Conservation (phyloP, 2,888 invertebrate genomes). For the Drepana falcataria region DNA sequence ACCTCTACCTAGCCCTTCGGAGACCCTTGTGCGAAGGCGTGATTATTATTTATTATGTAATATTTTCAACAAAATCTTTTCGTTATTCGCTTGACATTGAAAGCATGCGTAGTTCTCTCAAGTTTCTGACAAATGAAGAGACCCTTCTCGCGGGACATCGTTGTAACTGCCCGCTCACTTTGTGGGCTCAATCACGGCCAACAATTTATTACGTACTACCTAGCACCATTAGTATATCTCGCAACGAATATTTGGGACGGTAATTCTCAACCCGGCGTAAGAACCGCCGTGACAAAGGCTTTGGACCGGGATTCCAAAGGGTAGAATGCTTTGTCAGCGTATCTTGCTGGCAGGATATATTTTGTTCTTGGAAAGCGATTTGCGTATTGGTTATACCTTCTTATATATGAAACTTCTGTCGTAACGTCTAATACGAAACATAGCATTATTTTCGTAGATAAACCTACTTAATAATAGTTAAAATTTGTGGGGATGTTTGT, state of each 20-base stretch:
- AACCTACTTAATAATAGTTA: no score
- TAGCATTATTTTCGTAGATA: no score
- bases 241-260: background rate
- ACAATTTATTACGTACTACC: slow-evolving; percentile 13
- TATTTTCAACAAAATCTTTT: no score
- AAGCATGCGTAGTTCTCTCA: no score
- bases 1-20: no score
- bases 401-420: no score
- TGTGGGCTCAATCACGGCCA: slow-evolving; percentile 21
- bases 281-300: background rate
- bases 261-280: background rate
- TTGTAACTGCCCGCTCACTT: slow-evolving; percentile 21
- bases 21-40: no score
- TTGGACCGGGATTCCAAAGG: background rate
- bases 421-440: no score
- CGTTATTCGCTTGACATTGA: no score
- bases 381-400: no score
- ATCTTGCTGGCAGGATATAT: background rate
- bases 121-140: slow-evolving; percentile 23
- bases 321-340: background rate
- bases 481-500: no score
- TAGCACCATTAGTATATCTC: background rate
- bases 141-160: slow-evolving; percentile 24
- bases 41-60: no score
- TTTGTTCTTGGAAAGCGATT: background rate